phyloP scores from a whole-genome alignment of 2,113 vertebrate genomes.

The Cheirogaleus medius region DNA sequence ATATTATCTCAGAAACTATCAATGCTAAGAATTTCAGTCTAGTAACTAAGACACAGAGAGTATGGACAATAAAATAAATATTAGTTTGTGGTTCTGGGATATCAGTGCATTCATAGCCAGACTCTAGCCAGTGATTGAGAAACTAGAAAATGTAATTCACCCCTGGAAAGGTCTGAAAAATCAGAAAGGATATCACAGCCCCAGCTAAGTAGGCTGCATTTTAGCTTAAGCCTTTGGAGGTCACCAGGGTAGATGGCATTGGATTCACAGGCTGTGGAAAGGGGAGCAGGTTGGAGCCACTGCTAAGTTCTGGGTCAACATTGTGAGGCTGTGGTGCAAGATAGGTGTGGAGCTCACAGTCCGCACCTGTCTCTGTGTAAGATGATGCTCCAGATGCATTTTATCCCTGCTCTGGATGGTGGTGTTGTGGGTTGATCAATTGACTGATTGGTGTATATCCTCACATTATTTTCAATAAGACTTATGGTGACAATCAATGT shows the following conservation, averaged over 20 bases:
- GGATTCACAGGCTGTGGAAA: background rate
- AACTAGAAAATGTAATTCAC: background rate
- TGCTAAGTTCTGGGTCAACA: background rate
- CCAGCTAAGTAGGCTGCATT: background rate
- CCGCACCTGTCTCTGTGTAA: background rate
- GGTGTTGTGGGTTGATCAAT: background rate
- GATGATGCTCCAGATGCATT: background rate
- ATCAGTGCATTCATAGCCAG: background rate
- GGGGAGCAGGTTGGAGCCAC: background rate
- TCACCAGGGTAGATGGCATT: background rate
- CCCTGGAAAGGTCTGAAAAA: background rate
- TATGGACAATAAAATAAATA: background rate
- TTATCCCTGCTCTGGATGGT: background rate
- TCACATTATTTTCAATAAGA: background rate
- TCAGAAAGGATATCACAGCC: background rate
- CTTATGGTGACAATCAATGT: background rate
- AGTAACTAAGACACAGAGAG: background rate
- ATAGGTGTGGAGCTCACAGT: background rate
- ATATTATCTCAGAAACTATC: background rate
- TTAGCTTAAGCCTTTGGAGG: background rate
- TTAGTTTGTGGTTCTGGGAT: background rate
- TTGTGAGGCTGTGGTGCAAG: background rate
- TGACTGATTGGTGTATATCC: background rate
- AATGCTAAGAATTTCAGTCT: background rate
- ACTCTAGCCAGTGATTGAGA: background rate